Percentiles rank a stretch among this genome's conserved stretches.
Evolutionary conservation across 2,888 invertebrate genomes (phyloP).

Genomic region (Polietes domitor): DNA sequence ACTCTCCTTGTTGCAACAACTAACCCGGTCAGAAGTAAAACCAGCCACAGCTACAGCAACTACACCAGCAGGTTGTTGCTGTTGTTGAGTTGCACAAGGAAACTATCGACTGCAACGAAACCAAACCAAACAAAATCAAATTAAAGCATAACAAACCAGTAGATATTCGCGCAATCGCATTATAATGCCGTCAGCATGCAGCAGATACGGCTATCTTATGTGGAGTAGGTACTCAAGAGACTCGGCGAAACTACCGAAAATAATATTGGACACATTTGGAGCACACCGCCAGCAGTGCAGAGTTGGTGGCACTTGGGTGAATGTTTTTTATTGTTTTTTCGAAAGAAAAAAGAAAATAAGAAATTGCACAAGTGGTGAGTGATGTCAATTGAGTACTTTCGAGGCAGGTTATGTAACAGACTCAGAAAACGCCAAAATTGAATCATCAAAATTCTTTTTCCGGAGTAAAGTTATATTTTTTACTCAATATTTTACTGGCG

Average conservation of each 20-base stretch:
- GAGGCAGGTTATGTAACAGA: no score
- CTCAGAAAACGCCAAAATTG: no score
- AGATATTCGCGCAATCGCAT: not conserved
- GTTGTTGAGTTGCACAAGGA: conserved; percentile 41
- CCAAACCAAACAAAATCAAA: conserved; percentile 49
- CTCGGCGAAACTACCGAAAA: conserved; percentile 49
- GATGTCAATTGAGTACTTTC: no score
- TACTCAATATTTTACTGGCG: no score
- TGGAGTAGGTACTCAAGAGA: not conserved
- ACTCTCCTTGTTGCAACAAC: not conserved
- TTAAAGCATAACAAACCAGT: conserved; percentile 66
- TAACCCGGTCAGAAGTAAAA: not conserved
- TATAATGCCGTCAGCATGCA: not conserved
- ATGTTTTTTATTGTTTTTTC: conserved; percentile 63
- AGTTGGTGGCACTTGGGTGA: conserved; percentile 64
- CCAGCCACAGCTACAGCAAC: not conserved
- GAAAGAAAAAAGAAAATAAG: conserved; percentile 51
- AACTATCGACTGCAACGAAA: conserved; percentile 32
- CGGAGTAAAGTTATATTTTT: no score
- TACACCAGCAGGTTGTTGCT: conserved; percentile 7
- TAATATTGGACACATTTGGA: conserved; percentile 29
- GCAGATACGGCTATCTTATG: conserved; percentile 4
- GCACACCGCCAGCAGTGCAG: conserved; percentile 37
- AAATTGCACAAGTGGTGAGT: conserved; percentile 50
- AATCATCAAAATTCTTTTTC: no score